Percentiles rank a stretch among this genome's conserved stretches.
These are phyloP conservation scores for Pelosia muscerda DNA, from an alignment of 2,888 invertebrate genomes.

Conservation along the genomic window DNA sequence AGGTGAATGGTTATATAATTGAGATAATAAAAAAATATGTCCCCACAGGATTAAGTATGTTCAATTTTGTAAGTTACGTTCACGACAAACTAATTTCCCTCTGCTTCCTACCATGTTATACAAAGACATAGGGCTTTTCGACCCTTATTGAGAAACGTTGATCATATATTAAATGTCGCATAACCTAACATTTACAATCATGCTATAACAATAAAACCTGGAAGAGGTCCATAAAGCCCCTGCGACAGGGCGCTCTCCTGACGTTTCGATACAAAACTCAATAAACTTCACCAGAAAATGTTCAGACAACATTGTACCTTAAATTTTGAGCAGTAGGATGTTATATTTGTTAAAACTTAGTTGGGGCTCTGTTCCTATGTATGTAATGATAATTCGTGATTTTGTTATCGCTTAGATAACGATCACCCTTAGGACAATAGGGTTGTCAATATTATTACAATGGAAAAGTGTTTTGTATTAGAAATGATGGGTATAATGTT, in stretches of 20 bases:
- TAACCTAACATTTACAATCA: constrained; percentile 8
- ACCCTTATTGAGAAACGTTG: constrained; percentile 1
- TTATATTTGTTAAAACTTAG: not conserved
- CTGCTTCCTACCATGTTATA: no score
- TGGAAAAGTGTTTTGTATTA: not conserved
- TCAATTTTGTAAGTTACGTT: no score
- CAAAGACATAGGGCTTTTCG: no score
- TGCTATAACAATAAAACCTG: constrained; percentile 10
- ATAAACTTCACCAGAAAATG: not conserved
- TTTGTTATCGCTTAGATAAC: constrained; percentile 18
- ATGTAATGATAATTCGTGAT: constrained; percentile 24
- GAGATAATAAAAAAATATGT: no score
- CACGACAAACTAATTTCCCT: no score
- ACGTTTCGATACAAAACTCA: constrained; percentile 14
- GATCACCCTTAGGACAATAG: constrained; percentile 15
- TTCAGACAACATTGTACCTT: constrained; percentile 14
- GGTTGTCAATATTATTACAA: constrained; percentile 9
- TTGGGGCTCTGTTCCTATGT: constrained; percentile 1
- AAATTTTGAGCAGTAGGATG: not conserved
- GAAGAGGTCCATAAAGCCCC: constrained; percentile 12
- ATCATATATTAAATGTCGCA: not conserved
- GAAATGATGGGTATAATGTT: not conserved
- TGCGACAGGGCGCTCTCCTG: constrained; percentile 4
- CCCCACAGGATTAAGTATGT: no score
- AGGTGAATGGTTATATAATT: no score